A percentile compares a stretch with the other conserved stretches of the same genome.
phyloP scores from a whole-genome alignment of 1,140 invertebrate species.

The Diachasma alloeum region DNA sequence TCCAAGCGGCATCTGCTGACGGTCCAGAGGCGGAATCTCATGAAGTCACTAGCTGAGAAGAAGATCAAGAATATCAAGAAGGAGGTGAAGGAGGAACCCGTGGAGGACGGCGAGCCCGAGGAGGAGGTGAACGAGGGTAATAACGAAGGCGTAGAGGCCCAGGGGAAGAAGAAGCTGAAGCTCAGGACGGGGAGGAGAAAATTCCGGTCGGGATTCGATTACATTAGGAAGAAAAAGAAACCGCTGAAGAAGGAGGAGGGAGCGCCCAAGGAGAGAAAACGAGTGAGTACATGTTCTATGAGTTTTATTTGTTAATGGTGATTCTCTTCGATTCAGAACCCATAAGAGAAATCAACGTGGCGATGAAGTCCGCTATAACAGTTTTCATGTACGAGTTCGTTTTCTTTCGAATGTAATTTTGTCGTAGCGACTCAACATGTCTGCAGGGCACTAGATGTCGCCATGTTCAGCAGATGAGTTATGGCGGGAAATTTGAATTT shows the following conservation, averaged over 20 bases:
- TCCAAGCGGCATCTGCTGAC: constrained; percentile 66
- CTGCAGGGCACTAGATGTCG: too few relatives aligned
- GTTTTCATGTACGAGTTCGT: too few relatives aligned
- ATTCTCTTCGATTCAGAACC: too few relatives aligned
- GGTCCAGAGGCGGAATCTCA: constrained; percentile 66
- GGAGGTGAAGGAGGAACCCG: constrained; percentile 46
- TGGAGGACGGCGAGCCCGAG: constrained; percentile 56
- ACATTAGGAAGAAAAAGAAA: constrained; percentile 87
- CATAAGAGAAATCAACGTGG: too few relatives aligned
- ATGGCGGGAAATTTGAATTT: too few relatives aligned
- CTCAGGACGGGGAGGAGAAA: constrained; percentile 68
- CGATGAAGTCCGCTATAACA: too few relatives aligned
- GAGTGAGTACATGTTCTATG: constrained; percentile 47
- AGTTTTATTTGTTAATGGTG: too few relatives aligned
- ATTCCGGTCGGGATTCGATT: constrained; percentile 84
- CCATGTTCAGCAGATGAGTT: too few relatives aligned
- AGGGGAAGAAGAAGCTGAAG: constrained; percentile 65
- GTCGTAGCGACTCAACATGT: too few relatives aligned
- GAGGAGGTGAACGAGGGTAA: constrained; percentile 44
- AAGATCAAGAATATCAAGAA: constrained; percentile 47
- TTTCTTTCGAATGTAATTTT: too few relatives aligned
- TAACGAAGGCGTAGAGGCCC: constrained; percentile 45
- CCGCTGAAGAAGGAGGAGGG: constrained; percentile 61
- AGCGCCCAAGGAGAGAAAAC: constrained; percentile 57
- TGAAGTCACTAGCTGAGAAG: constrained; percentile 65